phyloP scores from a whole-genome alignment of 2,113 vertebrate species.

The Mobula hypostoma region DNA sequence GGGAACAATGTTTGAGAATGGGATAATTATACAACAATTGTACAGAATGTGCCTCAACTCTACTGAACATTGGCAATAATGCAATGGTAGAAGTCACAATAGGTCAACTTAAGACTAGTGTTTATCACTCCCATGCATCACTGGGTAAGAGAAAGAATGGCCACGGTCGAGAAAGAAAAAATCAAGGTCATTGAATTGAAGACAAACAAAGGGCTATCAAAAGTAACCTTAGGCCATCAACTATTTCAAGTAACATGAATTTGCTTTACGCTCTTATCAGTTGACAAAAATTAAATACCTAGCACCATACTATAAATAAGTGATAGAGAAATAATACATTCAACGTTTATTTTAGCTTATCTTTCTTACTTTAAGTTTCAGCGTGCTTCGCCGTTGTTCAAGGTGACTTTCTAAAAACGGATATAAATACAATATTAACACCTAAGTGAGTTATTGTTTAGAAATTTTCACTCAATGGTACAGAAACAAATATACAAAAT shows the following conservation, averaged over 20 bases:
- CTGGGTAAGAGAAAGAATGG: background rate
- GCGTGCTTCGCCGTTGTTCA: slow-evolving; percentile 15
- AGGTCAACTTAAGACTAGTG: background rate
- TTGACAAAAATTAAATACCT: background rate
- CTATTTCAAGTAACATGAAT: background rate
- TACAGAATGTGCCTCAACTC: background rate
- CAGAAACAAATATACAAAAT: background rate
- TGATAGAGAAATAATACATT: background rate
- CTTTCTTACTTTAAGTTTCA: slow-evolving; percentile 4
- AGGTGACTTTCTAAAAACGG: slow-evolving; percentile 9
- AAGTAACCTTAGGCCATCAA: background rate
- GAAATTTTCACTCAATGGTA: background rate
- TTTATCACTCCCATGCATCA: background rate
- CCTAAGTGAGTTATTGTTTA: background rate
- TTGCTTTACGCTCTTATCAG: background rate
- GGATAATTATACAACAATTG: background rate
- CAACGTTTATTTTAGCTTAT: background rate
- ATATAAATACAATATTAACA: background rate
- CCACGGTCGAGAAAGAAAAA: background rate
- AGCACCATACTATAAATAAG: background rate
- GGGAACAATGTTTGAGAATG: background rate
- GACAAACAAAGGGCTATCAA: background rate
- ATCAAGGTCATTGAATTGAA: background rate
- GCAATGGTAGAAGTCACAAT: background rate
- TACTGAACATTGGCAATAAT: background rate